Evolutionary conservation across 2,888 invertebrate genomes (phyloP), one percentile per base, ranked within the genome.

Genomic region (Xestia rhomboidea): DNA sequence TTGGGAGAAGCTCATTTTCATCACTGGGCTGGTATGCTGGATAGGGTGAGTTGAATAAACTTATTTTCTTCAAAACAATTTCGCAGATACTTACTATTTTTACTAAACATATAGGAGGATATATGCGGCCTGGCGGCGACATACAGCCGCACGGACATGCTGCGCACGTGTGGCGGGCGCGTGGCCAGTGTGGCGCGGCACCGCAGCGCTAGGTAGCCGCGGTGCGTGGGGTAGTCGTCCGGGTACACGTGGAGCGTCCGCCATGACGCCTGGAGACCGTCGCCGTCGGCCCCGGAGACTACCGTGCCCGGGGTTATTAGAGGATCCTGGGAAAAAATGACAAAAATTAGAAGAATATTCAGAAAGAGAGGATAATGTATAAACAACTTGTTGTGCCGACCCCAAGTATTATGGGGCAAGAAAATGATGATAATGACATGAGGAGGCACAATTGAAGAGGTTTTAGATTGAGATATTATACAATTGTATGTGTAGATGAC

Each of bases 101-200:
- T 96, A 93, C 96, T 96, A 92, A 96, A 95, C 96, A 96, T 96
- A 88, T 95, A 96, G 0, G 95, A 94, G 1, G 96, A 95, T 92
- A 96, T 95, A 91, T 96, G 96, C 27, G 96, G 96, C 0, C 96
- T 92, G 11, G 92, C 90, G 0, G 96, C 96, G 44, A 96, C 95
- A 68, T 95, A 96, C 21, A 96, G 92, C 13, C 96, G 93, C 83
- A 96, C 96, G 7, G 96, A 95, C 96, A 96, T 96, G 86, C 93
- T 92, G 76, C 96, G 94, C 76, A 91, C 93, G 80, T 94, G 90
- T 21, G 95, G 94, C 74, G 96, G 96, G 0, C 91, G 89, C 68
- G 96, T 96, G 41, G 92, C 88, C 46, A 96, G 78, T 0, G 95
- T 96, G 62, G 96, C 95, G 75, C 95, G 94, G 81, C 96, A 96